Evolutionary conservation across 53 echinoderm and acorn worm species (phyloP).

Genomic region (Antedon mediterranea): DNA sequence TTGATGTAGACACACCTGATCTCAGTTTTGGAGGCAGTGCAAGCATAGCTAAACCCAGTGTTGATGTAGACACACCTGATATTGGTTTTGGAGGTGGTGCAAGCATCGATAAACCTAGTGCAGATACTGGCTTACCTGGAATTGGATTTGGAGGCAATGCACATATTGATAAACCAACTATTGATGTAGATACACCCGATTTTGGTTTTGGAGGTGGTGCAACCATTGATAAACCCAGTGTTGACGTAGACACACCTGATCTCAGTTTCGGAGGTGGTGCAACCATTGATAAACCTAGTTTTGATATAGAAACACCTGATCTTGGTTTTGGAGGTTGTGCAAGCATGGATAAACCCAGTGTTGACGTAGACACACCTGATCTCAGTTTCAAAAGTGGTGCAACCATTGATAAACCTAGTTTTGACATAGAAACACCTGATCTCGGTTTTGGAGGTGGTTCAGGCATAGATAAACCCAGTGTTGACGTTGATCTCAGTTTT

Average conservation of each 20-base stretch:
- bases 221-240: neutral
- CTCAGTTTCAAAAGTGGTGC: neutral
- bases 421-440: too few relatives aligned
- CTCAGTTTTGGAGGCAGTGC: neutral
- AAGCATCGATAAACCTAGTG: slow-evolving; percentile 4
- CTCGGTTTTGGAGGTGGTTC: slow-evolving; percentile 2
- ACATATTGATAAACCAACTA: too few relatives aligned
- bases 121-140: too few relatives aligned
- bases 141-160: too few relatives aligned
- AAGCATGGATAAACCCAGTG: too few relatives aligned
- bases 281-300: too few relatives aligned
- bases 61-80: neutral
- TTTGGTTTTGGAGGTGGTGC: too few relatives aligned
- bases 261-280: neutral
- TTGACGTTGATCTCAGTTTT: too few relatives aligned
- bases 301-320: too few relatives aligned
- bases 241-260: too few relatives aligned
- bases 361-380: neutral
- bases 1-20: neutral
- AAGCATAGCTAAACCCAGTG: neutral
- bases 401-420: neutral
- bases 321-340: neutral
- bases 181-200: too few relatives aligned
- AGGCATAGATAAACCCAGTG: neutral
- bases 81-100: slow-evolving; percentile 5